These are phyloP conservation scores for Dryococelus australis DNA, from an alignment of 2,888 invertebrate species.

Conservation along the genomic window DNA sequence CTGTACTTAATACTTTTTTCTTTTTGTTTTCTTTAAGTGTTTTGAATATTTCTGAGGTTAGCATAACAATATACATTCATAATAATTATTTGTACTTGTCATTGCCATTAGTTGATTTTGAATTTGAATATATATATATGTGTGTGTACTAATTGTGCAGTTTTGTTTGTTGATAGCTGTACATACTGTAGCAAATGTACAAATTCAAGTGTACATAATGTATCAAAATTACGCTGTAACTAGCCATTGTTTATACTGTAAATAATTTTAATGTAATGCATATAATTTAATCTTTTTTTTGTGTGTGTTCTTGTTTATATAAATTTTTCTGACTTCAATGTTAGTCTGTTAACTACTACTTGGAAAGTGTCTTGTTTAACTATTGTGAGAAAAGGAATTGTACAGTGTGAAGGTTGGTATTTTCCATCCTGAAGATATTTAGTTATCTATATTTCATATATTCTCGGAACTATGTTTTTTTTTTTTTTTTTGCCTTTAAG, in stretches of 20 bases:
- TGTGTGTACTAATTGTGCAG: not conserved
- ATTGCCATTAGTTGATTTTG: not conserved
- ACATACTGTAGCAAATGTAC: not conserved
- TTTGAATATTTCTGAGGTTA: too few species aligned
- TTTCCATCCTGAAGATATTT: too few species aligned
- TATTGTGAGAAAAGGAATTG: too few species aligned
- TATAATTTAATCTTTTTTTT: not conserved
- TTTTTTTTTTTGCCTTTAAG: too few species aligned
- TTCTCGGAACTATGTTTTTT: too few species aligned
- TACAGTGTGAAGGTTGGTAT: too few species aligned
- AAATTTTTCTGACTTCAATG: not conserved
- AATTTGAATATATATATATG: not conserved
- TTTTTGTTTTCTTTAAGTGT: too few species aligned
- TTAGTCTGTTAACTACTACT: not conserved
- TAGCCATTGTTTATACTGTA: not conserved
- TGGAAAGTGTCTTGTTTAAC: too few species aligned
- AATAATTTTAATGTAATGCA: not conserved
- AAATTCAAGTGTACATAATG: not conserved
- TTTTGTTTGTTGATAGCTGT: not conserved
- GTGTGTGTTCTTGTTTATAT: not conserved
- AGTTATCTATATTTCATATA: too few species aligned
- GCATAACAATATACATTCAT: too few species aligned
- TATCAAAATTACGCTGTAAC: not conserved
- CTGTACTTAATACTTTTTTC: too few species aligned
- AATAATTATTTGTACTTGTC: not conserved